These are phyloP conservation scores for Drosophila nannoptera DNA, from an alignment of 1,140 invertebrate genomes.

Conservation along the genomic window DNA sequence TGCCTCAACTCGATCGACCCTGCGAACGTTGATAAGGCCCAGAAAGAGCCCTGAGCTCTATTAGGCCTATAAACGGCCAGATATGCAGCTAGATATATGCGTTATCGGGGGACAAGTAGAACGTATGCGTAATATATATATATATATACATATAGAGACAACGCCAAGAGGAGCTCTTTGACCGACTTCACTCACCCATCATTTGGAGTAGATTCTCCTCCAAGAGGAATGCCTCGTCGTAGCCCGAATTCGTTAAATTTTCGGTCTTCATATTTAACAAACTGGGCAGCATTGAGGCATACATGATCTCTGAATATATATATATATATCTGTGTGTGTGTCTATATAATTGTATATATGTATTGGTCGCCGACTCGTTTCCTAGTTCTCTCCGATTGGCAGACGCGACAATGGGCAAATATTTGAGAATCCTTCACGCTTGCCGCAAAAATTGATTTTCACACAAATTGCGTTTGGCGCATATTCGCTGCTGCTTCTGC, in stretches of 20 bases:
- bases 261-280: conserved; percentile 78
- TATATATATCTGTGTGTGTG: background rate
- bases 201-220: conserved; percentile 76
- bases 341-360: too few species aligned
- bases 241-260: conserved; percentile 67
- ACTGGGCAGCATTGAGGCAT: conserved; percentile 69
- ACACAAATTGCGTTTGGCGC: conserved; percentile 47
- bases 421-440: conserved; percentile 70
- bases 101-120: too few species aligned
- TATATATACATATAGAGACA: too few species aligned
- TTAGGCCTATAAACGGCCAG: conserved; percentile 10
- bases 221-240: conserved; percentile 68
- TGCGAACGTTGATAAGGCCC: background rate
- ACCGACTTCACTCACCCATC: conserved; percentile 68
- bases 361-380: background rate
- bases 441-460: conserved; percentile 55
- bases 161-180: too few species aligned
- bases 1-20: too few species aligned
- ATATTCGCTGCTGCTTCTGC: conserved; percentile 44
- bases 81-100: background rate
- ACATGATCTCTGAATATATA: conserved; percentile 37
- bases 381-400: conserved; percentile 5
- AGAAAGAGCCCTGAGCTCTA: conserved; percentile 3
- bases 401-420: conserved; percentile 46
- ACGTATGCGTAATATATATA: too few species aligned